Conservation (phyloP, 2,113 vertebrate genomes). For the Phylloscopus trochilus region DNA sequence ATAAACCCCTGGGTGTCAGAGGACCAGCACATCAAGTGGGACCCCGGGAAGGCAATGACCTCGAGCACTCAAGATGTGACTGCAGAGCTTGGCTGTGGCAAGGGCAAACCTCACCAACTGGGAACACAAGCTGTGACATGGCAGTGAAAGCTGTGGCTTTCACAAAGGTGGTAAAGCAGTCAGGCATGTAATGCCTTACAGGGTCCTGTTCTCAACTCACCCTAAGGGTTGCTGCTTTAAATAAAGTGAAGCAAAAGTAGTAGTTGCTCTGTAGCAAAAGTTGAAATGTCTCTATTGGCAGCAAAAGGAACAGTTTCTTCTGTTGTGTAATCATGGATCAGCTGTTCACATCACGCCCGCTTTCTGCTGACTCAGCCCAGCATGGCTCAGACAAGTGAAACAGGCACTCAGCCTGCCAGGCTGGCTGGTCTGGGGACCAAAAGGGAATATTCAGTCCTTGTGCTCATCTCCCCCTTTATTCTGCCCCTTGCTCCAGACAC, state of each 20-base stretch:
- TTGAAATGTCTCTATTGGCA: background rate
- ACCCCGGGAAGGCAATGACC: background rate
- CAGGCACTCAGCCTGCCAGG: background rate
- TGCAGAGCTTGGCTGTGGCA: accelerated
- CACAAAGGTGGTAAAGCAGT: background rate
- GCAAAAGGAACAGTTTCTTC: accelerated
- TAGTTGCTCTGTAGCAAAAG: accelerated
- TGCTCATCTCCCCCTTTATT: background rate
- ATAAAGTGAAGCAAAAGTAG: background rate
- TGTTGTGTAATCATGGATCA: background rate
- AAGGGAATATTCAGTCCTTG: too few species aligned
- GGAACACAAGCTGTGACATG: accelerated
- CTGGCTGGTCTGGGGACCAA: background rate
- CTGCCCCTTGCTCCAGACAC: background rate
- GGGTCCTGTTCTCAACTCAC: too few species aligned
- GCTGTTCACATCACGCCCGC: accelerated
- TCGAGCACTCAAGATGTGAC: accelerated
- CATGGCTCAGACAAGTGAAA: background rate
- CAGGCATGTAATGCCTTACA: background rate
- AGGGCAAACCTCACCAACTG: too few species aligned
- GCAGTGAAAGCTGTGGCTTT: accelerated
- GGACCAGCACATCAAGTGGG: background rate
- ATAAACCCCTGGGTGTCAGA: accelerated
- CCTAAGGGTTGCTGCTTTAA: accelerated
- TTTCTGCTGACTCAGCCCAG: background rate